Evolutionary conservation across 2,113 vertebrate species (phyloP), one percentile per base, ranked within the genome.

Genomic region (Hyla sarda): DNA sequence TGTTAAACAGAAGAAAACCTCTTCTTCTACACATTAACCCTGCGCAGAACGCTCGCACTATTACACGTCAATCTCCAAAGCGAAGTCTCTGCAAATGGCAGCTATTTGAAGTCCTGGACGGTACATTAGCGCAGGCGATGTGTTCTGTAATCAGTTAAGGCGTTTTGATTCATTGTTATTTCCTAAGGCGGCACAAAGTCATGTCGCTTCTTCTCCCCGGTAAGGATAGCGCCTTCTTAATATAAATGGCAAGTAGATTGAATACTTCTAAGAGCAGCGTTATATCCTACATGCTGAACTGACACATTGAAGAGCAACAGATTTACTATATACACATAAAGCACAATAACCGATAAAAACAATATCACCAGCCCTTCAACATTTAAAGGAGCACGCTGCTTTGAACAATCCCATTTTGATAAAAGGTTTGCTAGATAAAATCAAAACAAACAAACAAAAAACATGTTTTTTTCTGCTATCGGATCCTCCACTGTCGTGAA

Each of bases 151-250:
- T 86, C 84, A 72, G 75, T 80, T 80, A 80, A 71, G 76, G 84
- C 84, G 56, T 86, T 80, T 86, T 86, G 84, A 86, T 79, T 80
- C 65, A 86, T 80, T 79, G 84, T 80, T 79, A 86, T 86, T 85
- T 79, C 84, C 84, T 77, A 67, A 52, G 83, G 74, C 73, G 78
- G 83, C 60, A 45, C 83, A 85, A 77, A 78, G 54, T 85, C 74
- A 78, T 78, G 74, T 65, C 45, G 48, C 71, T 83, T 78, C 32
- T 79, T 85, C 76, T 85, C 73, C 23, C 32, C 75, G 75, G 41
- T n/a, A 79, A 79, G 84, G 75, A 79, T 79, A 50, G 75, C 23
- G 32, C 76, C 41, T 50, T 86, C 48, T 58, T 56, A 9, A 72
- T 78, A 86, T 80, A 80, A 86, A 80, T 86, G 60, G 48, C 76